phyloP scores from a whole-genome alignment of 2,113 vertebrate species.

The Cochlearius cochlearius region DNA sequence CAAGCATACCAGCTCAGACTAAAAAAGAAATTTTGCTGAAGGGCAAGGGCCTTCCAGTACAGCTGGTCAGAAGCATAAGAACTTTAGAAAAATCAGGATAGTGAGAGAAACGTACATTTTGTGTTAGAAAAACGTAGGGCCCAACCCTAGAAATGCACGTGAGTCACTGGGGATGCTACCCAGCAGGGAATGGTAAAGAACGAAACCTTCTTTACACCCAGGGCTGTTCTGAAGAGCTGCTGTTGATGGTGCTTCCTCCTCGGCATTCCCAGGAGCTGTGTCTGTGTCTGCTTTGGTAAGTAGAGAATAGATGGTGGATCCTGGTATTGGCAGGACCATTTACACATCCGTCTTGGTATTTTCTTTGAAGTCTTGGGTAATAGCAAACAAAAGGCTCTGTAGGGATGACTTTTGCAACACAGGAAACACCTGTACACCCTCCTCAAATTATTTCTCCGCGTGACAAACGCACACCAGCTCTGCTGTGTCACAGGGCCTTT shows the following conservation, averaged over 20 bases:
- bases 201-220: background rate
- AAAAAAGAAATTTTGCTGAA: background rate
- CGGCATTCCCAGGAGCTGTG: background rate
- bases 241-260: background rate
- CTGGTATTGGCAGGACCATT: background rate
- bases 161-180: background rate
- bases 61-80: background rate
- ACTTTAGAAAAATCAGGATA: background rate
- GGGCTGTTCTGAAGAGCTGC: background rate
- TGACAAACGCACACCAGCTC: slow-evolving; percentile 8
- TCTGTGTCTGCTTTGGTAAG: background rate
- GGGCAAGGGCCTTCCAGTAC: background rate
- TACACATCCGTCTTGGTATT: slow-evolving; percentile 1
- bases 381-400: background rate
- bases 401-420: slow-evolving; percentile 47
- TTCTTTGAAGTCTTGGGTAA: slow-evolving; percentile 56
- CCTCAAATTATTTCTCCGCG: background rate
- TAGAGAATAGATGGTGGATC: background rate
- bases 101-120: background rate
- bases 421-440: slow-evolving; percentile 57
- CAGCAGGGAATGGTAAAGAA: background rate
- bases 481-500: background rate
- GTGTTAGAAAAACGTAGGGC: background rate
- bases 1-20: background rate
- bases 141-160: background rate